Conservation (phyloP, 2,888 invertebrate species). For the Cartodere bifasciata region DNA sequence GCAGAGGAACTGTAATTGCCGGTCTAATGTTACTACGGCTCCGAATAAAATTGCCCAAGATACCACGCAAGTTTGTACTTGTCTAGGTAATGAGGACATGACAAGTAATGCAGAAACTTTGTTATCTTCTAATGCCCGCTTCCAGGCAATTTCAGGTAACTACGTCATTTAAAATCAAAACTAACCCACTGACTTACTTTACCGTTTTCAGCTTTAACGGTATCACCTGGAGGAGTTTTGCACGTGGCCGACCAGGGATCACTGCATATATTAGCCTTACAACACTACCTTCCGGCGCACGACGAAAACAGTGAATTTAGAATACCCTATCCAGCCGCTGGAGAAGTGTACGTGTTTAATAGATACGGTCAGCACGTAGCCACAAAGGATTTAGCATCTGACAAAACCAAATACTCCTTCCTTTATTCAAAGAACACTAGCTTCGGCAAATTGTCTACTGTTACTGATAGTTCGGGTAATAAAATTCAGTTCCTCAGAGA, state of each 20-base stretch:
- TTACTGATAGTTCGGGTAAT: conserved; percentile 88
- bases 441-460: conserved; percentile 85
- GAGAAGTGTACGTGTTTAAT: conserved; percentile 89
- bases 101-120: conserved; percentile 73
- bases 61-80: conserved; percentile 28
- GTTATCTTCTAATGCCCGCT: conserved; percentile 80
- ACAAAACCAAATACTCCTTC: conserved; percentile 88
- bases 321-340: conserved; percentile 85
- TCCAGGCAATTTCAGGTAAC: conserved; percentile 81
- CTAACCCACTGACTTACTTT: no score
- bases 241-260: conserved; percentile 93
- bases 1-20: conserved; percentile 44
- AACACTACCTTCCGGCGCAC: conserved; percentile 76
- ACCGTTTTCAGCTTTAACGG: no score
- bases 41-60: conserved; percentile 33
- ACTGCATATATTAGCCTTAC: conserved; percentile 69
- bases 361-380: conserved; percentile 88
- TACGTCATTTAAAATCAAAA: no score
- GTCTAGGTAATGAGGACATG: conserved; percentile 39
- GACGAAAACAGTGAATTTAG: conserved; percentile 85
- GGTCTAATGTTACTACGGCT: conserved; percentile 41
- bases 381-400: conserved; percentile 90
- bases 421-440: conserved; percentile 94
- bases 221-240: conserved; percentile 90
- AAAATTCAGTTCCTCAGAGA: conserved; percentile 85